Base-by-base conservation (phyloP, 2,797 vertebrate species). In the Limnodromus scolopaceus region DNA sequence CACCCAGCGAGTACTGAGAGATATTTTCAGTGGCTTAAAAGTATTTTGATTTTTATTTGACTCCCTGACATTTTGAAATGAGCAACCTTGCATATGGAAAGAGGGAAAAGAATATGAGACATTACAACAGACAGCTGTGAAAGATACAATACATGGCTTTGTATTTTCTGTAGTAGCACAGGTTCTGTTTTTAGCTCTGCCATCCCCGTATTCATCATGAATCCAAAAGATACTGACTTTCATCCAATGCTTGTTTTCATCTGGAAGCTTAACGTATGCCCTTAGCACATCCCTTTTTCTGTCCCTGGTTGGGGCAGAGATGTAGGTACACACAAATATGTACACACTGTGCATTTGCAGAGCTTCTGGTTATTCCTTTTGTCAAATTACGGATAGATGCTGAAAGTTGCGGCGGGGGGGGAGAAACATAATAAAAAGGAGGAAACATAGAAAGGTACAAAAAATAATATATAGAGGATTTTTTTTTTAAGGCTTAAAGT, bases 171-270 rank as follows among this genome's bases (percentile, higher is more conserved):
- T 48, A 60, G 12, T 17, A 77, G 28, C 1, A 14, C 8, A 27
- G 8, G 6, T 70, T 79, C 25, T 79, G 3, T 70, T 81, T 84
- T 93, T 55, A 74, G 36, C 45, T 80, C 34, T 71, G 48, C 32
- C 27, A 30, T 49, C 16, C 36, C 14, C 1, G 0, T 72, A 20
- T 30, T 66, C 49, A 15, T 17, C 3, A 2, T 0, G 0, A 27
- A 54, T 25, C 13, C 19, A 64, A 90, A 80, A 65, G 15, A 51
- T 30, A 38, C 5, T 9, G 18, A 76, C n/a, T 79, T 82, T 87
- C 20, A 70, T 55, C 6, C 15, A 69, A 0, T 27, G 8, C 4
- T 49, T 69, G 5, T 28, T 91, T 93, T 54, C 66, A 10, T 49
- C 19, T n/a, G 63, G 17, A 32, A 1, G 3, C 3, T 84, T 66